Percentiles rank a stretch among this genome's conserved stretches.
Conservation (phyloP, 2,797 vertebrate genomes). For the Pseudochaenichthys georgianus region DNA sequence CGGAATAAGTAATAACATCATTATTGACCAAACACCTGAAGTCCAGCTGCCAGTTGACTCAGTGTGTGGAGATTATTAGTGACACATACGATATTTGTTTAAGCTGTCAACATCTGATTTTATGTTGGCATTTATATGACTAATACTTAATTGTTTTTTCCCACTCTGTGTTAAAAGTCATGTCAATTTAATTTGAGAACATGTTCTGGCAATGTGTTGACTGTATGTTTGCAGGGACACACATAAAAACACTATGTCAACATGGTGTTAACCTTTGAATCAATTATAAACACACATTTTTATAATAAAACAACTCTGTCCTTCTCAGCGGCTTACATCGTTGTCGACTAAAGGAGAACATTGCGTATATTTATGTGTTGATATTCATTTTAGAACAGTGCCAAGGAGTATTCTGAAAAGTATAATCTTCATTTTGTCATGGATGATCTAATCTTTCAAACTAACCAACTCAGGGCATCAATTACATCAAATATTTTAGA, state of each 20-base stretch:
- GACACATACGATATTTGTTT: conserved; percentile 35
- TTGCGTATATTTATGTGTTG: background rate
- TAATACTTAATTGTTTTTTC: conserved; percentile 8
- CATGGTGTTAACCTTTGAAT: background rate
- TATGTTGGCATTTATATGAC: conserved; percentile 34
- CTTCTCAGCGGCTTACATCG: background rate
- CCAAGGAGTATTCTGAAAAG: background rate
- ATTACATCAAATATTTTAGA: background rate
- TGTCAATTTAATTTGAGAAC: conserved; percentile 15
- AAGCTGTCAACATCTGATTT: conserved; percentile 22
- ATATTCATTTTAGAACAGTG: background rate
- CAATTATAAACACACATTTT: background rate
- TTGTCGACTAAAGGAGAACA: background rate
- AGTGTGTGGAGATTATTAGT: conserved; percentile 19
- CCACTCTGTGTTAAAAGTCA: background rate
- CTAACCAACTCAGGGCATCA: background rate
- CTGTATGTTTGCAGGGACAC: conserved; percentile 11
- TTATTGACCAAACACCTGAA: conserved; percentile 40
- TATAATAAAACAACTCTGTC: background rate
- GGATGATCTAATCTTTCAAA: background rate
- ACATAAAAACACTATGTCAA: background rate
- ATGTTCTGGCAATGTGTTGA: background rate
- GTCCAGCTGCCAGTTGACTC: conserved; percentile 41
- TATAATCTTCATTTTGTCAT: background rate
- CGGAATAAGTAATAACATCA: conserved; percentile 50